A percentile compares a stretch with the other conserved stretches of the same genome.
Evolutionary conservation across 2,888 invertebrate genomes (phyloP).

Genomic region (Gymnocheta viridis): DNA sequence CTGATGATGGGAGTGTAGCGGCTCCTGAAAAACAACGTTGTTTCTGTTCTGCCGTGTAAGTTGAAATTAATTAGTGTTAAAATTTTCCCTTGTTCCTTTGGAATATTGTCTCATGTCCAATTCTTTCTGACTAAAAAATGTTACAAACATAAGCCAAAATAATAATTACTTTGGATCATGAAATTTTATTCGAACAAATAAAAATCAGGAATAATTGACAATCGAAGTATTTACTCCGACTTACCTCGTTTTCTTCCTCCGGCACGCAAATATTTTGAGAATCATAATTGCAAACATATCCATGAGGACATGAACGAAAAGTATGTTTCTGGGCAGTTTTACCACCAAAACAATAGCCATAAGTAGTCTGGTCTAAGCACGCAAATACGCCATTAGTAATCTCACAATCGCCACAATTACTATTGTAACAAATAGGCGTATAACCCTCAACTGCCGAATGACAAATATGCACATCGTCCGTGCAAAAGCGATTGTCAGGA

Average conservation of each 20-base stretch:
- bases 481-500: constrained; percentile 69
- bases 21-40: no score
- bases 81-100: no score
- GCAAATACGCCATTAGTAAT: constrained; percentile 61
- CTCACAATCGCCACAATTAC: constrained; percentile 68
- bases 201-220: no score
- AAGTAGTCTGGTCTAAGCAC: constrained; percentile 70
- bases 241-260: constrained; percentile 50
- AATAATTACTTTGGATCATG: no score
- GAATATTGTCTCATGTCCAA: no score
- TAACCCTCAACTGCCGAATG: constrained; percentile 46
- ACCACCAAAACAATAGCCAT: constrained; percentile 71
- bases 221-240: background rate
- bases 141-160: no score
- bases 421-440: constrained; percentile 65
- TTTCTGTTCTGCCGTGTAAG: no score
- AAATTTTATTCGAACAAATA: no score
- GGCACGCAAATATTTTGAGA: constrained; percentile 67
- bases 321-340: constrained; percentile 42
- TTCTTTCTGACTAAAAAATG: no score
- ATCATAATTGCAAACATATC: constrained; percentile 70
- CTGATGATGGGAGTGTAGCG: no score
- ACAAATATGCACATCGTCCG: constrained; percentile 67
- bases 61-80: no score
- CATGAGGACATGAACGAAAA: constrained; percentile 64